Evolutionary conservation across 1,140 invertebrate genomes (phyloP), one percentile per base, ranked within the genome.

Genomic region (Drosophila bocqueti): DNA sequence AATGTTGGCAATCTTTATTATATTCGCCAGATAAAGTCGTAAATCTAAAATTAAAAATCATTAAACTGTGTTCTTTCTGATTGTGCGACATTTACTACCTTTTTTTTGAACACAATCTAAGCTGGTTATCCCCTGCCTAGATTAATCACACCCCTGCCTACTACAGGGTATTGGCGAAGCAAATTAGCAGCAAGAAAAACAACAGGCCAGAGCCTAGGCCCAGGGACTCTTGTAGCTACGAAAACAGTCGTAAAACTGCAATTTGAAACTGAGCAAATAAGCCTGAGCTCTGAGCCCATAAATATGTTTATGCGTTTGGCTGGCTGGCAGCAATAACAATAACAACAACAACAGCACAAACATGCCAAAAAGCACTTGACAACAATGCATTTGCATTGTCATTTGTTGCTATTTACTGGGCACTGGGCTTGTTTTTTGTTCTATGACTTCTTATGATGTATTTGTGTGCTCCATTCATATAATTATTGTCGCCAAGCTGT

Each of bases 361-460:
- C 54, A 76, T 45, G 42, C 73, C 74, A 66, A 82, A 74, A 75
- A 24, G 21, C 69, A 79, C 78, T 82, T 76, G 83, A 65, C 83
- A 71, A 81, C 67, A 85, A 85, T 79, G 83, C 79, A 86, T 68
- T 81, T 71, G 81, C 65, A 69, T 68, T 84, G 82, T 84, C 83
- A 65, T 64, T 76, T 73, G 45, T 65, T 61, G 42, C 21, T 42
- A 38, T 78, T 59, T 26, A 40, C 47, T 58, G 34, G 42, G 24
- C 24, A 24, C 24, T 24, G 24, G 6, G 34, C 34, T 55, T 38
- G 52, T 52, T 49, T 46, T 29, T 52, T 59, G 15, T 65, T 60
- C 26, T 65, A 29, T 45, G 7, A 0, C 21, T 29, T 49, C 15
- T 29, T 29, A 40, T 42, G 24, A 24, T 24, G 24, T 24, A 24